Evolutionary conservation across 1,140 invertebrate species (phyloP).

Genomic region (Tetranychus cinnabarinus): DNA sequence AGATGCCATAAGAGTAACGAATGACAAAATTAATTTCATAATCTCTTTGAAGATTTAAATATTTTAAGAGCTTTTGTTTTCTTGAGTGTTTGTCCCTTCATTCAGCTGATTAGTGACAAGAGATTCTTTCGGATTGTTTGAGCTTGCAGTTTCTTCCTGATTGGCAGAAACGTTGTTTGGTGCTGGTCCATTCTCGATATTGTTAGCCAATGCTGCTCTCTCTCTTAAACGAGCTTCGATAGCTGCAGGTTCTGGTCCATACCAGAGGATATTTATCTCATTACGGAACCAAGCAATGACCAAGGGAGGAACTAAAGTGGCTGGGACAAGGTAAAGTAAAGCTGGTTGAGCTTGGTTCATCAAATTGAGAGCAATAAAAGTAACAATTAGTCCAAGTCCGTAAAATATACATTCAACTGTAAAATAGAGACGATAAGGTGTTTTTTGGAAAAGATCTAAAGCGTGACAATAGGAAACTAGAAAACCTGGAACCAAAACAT

Average conservation of each 20-base stretch:
- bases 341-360: conserved; percentile 35
- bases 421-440: conserved; percentile 24
- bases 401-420: conserved; percentile 26
- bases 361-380: conserved; percentile 29
- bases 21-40: no score
- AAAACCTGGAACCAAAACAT: conserved; percentile 32
- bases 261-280: conserved; percentile 27
- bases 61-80: no score
- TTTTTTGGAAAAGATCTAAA: conserved; percentile 24
- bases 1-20: no score
- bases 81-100: not conserved
- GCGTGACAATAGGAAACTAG: conserved; percentile 26
- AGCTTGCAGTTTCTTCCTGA: not conserved
- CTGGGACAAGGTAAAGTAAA: conserved; percentile 38
- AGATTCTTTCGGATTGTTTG: not conserved
- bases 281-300: conserved; percentile 21
- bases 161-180: not conserved
- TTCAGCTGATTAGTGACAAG: not conserved
- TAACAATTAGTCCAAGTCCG: conserved; percentile 27
- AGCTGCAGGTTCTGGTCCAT: conserved; percentile 15
- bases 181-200: no score
- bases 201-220: no score
- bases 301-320: conserved; percentile 28
- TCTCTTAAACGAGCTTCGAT: not conserved
- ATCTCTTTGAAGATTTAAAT: no score